Percentiles rank a stretch among this genome's conserved stretches.
phyloP scores from a whole-genome alignment of 35 echinoderm and acorn worm species.

The Lytechinus variegatus region DNA sequence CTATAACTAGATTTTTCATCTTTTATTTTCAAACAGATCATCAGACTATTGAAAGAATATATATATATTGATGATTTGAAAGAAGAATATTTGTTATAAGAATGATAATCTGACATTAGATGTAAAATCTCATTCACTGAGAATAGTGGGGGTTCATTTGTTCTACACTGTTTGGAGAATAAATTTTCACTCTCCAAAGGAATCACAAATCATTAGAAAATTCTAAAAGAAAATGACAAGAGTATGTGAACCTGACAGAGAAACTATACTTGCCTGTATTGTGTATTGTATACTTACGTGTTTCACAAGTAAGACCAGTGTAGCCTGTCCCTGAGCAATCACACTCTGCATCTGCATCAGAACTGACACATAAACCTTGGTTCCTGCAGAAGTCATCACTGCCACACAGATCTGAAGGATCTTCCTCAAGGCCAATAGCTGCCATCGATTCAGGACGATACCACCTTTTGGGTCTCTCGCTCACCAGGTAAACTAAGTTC shows the following conservation, averaged over 20 bases:
- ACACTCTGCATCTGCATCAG: slow-evolving; percentile 58
- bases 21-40: too few species aligned
- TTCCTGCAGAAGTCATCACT: slow-evolving; percentile 74
- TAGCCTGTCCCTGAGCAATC: slow-evolving; percentile 78
- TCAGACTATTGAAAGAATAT: too few species aligned
- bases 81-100: too few species aligned
- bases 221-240: not conserved
- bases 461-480: slow-evolving; percentile 49
- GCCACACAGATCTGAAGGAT: slow-evolving; percentile 75
- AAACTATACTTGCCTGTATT: not conserved
- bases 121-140: too few species aligned
- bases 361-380: slow-evolving; percentile 79
- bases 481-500: slow-evolving; percentile 70
- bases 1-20: too few species aligned
- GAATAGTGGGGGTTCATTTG: too few species aligned
- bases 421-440: slow-evolving; percentile 49
- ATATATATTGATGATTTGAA: too few species aligned
- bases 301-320: slow-evolving; percentile 72
- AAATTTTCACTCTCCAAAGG: too few species aligned
- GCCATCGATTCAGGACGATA: slow-evolving; percentile 56
- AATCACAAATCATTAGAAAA: too few species aligned
- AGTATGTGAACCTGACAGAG: not conserved
- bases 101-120: too few species aligned
- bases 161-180: too few species aligned
- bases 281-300: slow-evolving; percentile 61